Evolutionary conservation across 2,888 invertebrate species (phyloP), one percentile per base, ranked within the genome.

Genomic region (Metallyticus violacea): DNA sequence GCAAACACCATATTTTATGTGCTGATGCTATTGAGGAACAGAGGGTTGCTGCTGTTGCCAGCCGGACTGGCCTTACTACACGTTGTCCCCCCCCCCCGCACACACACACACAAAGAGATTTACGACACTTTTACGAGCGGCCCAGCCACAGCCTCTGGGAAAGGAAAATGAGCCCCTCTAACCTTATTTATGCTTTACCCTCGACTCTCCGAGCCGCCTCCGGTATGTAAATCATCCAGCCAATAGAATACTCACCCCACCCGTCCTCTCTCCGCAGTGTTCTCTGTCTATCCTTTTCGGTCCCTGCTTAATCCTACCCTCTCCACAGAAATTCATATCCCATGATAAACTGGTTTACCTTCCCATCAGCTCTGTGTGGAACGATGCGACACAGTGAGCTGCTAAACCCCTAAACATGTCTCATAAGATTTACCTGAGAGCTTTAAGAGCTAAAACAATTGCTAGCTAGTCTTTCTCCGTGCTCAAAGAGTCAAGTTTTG

Each of bases 121-220:
- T 88, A 88, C 87, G 88, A 86, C 79, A 81, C 26, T 87, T 88
- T 88, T 88, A 88, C 88, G 88, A 88, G 84, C 88, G 22, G 82
- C 30, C 86, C 84, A 79, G 83, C 88, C 87, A 88, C 85, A 85
- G 86, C 82, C 78, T 79, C 85, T 79, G 80, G 87, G 85, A 78
- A 78, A 87, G 85, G 86, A 87, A 88, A 88, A 88, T 87, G 88
- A 88, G 88, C 87, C 88, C 88, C 87, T 87, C 88, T 85, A 87
- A 82, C 88, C 88, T 88, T 88, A 88, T 88, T 88, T 88, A 88
- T 88, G 88, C 85, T 88, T 86, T 87, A 85, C 80, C 83, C 27
- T 82, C 29, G 76, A 86, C 87, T 86, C 82, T 78, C 79, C 80
- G 40, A 26, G 86, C 62, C 40, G 86, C 85, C 86, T 77, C 77